These are phyloP conservation scores for Channallabes apus DNA, from an alignment of 2,797 vertebrate genomes.

Conservation along the genomic window DNA sequence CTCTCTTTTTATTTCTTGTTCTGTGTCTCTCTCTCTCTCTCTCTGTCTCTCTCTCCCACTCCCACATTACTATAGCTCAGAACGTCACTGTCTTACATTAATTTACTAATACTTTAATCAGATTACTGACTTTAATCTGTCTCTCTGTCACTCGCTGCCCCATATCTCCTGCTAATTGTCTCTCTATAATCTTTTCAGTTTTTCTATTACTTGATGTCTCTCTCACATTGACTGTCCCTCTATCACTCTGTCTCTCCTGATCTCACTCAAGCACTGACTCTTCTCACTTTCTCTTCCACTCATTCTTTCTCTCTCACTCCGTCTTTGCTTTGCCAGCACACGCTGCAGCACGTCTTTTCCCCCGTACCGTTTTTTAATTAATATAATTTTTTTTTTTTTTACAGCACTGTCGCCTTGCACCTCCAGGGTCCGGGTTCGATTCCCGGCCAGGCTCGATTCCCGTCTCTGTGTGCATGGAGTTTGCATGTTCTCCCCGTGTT, in stretches of 20 bases:
- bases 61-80: not conserved
- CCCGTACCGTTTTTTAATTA: not conserved
- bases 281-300: not conserved
- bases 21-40: slow-evolving; percentile 48
- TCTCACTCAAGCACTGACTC: not conserved
- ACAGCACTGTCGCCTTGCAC: no score
- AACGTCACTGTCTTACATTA: not conserved
- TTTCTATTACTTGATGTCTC: not conserved
- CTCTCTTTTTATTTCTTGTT: slow-evolving; percentile 44
- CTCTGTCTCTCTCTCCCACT: not conserved
- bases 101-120: no score
- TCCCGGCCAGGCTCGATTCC: no score
- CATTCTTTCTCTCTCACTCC: not conserved
- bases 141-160: no score
- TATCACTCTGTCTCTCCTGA: not conserved
- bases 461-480: no score
- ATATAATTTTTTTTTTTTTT: not conserved
- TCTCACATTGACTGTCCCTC: not conserved
- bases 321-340: not conserved
- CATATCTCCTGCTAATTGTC: no score
- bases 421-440: no score
- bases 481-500: no score
- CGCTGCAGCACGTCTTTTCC: not conserved
- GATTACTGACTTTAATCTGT: no score
- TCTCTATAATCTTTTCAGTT: no score